These are phyloP conservation scores for Stenotaenia linearis DNA, from an alignment of 2,888 invertebrate species.

Conservation along the genomic window DNA sequence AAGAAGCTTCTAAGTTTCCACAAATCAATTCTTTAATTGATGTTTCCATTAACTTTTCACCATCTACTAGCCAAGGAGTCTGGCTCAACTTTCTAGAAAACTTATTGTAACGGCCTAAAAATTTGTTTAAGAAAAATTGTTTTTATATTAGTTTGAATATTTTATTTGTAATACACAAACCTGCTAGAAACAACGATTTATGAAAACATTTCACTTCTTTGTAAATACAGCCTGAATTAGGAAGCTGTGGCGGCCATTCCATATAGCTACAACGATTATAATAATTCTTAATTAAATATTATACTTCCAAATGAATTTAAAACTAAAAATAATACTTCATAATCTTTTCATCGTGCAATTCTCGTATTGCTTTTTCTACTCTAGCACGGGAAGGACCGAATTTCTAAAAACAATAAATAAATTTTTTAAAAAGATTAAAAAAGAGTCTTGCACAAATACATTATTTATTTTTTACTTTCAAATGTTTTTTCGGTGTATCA, in stretches of 20 bases:
- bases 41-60: slow-evolving; percentile 69
- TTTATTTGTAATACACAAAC: no score
- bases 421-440: no score
- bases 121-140: slow-evolving; percentile 40
- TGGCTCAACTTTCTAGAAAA: slow-evolving; percentile 78
- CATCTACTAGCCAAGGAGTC: slow-evolving; percentile 87
- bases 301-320: background rate
- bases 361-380: background rate
- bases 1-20: slow-evolving; percentile 57
- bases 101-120: slow-evolving; percentile 70
- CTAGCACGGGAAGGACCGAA: background rate
- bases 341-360: background rate
- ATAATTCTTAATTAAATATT: background rate
- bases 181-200: background rate
- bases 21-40: slow-evolving; percentile 88
- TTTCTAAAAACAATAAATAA: background rate
- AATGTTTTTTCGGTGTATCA: background rate
- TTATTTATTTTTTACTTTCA: background rate
- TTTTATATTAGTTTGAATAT: no score
- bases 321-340: background rate
- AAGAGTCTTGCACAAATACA: background rate
- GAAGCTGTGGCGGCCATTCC: background rate
- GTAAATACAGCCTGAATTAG: background rate
- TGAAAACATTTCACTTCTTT: background rate
- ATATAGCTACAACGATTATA: background rate